Percentiles rank a stretch among this genome's conserved stretches.
phyloP scores from a whole-genome alignment of 2,888 invertebrate species.

The Leptura quadrifasciata region DNA sequence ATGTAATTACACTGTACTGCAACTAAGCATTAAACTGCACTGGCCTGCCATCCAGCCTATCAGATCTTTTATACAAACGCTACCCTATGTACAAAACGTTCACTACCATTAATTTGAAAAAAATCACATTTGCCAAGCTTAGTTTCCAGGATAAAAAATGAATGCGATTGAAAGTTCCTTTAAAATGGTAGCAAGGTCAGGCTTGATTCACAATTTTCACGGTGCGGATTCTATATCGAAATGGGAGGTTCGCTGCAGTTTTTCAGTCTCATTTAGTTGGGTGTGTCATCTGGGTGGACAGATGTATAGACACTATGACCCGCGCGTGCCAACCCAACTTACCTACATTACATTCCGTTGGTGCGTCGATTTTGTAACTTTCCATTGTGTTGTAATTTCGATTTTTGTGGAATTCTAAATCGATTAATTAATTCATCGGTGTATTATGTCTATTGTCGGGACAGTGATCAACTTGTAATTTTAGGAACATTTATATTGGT shows the following conservation, averaged over 20 bases:
- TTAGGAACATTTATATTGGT: no score
- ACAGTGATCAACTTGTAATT: no score
- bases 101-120: conserved; percentile 60
- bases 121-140: conserved; percentile 47
- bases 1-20: conserved; percentile 58
- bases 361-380: conserved; percentile 43
- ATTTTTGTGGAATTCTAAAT: conserved; percentile 30
- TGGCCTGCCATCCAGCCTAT: conserved; percentile 55
- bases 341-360: conserved; percentile 45
- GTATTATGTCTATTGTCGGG: not conserved
- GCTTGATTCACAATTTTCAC: conserved; percentile 48
- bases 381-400: conserved; percentile 52
- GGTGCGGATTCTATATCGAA: conserved; percentile 34
- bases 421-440: conserved; percentile 6
- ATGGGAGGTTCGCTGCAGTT: conserved; percentile 37
- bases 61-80: conserved; percentile 65
- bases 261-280: conserved; percentile 44
- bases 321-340: conserved; percentile 28
- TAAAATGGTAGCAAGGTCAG: conserved; percentile 63
- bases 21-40: conserved; percentile 62
- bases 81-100: conserved; percentile 58
- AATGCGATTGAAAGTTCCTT: conserved; percentile 57
- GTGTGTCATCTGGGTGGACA: conserved; percentile 50
- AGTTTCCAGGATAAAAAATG: conserved; percentile 55
- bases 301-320: conserved; percentile 36